Evolutionary conservation across 2,888 invertebrate species (phyloP), one percentile per base, ranked within the genome.

Genomic region (Eurois occulta): DNA sequence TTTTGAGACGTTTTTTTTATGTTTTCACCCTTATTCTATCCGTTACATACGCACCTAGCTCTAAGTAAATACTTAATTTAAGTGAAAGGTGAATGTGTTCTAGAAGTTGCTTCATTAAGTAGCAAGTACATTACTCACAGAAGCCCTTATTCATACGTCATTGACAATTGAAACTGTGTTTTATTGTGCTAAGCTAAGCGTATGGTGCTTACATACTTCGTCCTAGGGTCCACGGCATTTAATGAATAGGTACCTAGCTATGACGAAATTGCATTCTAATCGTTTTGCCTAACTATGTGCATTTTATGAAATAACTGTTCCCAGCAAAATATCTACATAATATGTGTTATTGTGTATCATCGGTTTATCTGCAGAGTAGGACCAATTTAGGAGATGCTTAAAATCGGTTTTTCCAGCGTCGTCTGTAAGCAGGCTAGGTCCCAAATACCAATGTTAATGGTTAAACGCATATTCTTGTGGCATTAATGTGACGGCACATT

Each of bases 71-170:
- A 66, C 13, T 72, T 76, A n/a, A 35, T 71, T 38, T 62, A 60
- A 75, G 69, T 73, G 72, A 72, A 67, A 68, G 78, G 85, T 85
- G 85, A 80, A 83, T 80, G 75, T 88, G 70, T 84, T 86, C 60
- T 76, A 80, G 62, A 68, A 75, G 60, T 58, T 67, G 43, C 43
- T 62, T 62, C 24, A 68, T 64, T 38, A 13, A 3, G 38, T 81
- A 38, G 55, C 65, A 48, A 62, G 48, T 73, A 70, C 41, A 52
- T 52, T 48, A 52, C n/a, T 55, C 77, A 83, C 18, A 58, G 65
- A 67, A 75, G 72, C 81, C 77, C 76, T 73, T 76, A 67, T 10
- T 86, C 72, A 67, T 81, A 83, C 68, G 77, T 76, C 74, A 75
- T 52, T 67, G n/a, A n/a, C n/a, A n/a, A n/a, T n/a, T n/a, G n/a